These are phyloP conservation scores for Paelopatides confundens DNA, from an alignment of 53 echinoderm and acorn worm genomes.

Conservation along the genomic window DNA sequence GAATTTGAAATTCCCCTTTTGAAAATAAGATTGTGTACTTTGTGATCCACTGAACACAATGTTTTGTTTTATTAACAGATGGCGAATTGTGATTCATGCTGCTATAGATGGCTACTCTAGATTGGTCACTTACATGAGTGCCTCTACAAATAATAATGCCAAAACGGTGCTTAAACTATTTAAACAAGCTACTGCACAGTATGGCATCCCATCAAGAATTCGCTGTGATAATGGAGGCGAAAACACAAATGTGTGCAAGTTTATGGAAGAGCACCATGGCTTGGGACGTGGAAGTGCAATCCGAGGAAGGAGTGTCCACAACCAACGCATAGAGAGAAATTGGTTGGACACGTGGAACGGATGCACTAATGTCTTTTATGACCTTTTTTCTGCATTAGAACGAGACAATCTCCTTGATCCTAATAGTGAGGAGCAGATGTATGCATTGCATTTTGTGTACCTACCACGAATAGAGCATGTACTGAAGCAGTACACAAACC, in stretches of 20 bases:
- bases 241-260: constrained; percentile 45
- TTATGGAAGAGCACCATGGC: constrained; percentile 52
- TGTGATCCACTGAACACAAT: no score
- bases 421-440: no score
- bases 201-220: constrained; percentile 52
- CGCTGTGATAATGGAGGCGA: constrained; percentile 58
- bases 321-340: constrained; percentile 70
- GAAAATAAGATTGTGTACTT: no score
- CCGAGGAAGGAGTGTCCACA: constrained; percentile 54
- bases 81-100: no score
- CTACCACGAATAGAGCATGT: not conserved
- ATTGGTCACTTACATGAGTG: no score
- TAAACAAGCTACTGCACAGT: constrained; percentile 17
- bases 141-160: no score
- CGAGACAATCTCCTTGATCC: no score
- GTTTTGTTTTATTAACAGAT: no score
- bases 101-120: no score
- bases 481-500: no score
- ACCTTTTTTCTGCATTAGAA: not conserved
- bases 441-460: constrained; percentile 6
- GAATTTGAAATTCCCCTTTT: no score
- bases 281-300: constrained; percentile 37
- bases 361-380: constrained; percentile 21
- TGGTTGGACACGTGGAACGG: constrained; percentile 64
- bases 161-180: constrained; percentile 44